Percentiles rank a stretch among this genome's conserved stretches.
Evolutionary conservation across 2,113 vertebrate species (phyloP).

Genomic region (Crotalus horridus): DNA sequence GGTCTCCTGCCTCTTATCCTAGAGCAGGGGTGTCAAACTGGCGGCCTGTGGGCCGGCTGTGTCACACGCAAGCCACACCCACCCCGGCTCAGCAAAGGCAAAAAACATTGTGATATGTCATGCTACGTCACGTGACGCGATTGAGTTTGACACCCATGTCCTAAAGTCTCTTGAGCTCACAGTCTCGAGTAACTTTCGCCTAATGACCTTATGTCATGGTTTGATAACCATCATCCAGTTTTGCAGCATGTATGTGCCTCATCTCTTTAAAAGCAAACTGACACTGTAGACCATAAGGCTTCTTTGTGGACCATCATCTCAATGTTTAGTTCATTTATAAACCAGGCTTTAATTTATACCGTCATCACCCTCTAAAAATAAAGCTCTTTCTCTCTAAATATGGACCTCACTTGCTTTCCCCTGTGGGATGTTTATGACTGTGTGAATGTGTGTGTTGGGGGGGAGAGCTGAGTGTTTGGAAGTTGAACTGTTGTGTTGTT

Average conservation of each 20-base stretch:
- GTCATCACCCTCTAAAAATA: constrained; percentile 36
- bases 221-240: background rate
- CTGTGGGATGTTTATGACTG: background rate
- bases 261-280: background rate
- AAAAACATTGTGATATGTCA: too few species aligned
- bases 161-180: too few species aligned
- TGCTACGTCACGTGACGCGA: too few species aligned
- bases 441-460: background rate
- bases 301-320: background rate
- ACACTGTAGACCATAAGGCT: background rate
- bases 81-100: too few species aligned
- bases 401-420: constrained; percentile 29
- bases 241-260: background rate
- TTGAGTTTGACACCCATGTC: too few species aligned
- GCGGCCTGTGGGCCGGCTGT: too few species aligned
- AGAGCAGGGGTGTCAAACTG: too few species aligned
- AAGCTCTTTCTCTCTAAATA: constrained; percentile 35
- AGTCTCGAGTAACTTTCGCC: background rate
- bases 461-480: background rate
- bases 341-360: background rate
- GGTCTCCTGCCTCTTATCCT: too few species aligned
- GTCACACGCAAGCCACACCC: too few species aligned
- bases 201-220: background rate
- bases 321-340: too few species aligned
- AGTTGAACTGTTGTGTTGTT: background rate